Percentiles rank a stretch among this genome's conserved stretches.
Conservation (phyloP, 2,888 invertebrate genomes). For the Ptychoptera albimana region DNA sequence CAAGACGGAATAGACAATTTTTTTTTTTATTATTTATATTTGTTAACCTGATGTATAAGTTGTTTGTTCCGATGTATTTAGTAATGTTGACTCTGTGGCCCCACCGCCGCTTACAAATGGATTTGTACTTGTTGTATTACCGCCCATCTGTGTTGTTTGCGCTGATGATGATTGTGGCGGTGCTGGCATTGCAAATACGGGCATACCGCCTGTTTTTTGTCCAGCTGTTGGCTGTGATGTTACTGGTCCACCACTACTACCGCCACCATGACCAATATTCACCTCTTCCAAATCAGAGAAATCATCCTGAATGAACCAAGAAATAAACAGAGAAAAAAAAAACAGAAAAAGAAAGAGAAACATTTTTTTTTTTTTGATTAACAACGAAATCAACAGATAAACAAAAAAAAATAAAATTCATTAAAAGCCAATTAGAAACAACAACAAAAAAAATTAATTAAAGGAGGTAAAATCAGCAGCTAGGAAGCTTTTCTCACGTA, state of each 20-base stretch:
- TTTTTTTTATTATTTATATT: no score
- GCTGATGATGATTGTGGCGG: slow-evolving; percentile 19
- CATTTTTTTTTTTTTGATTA: neutral
- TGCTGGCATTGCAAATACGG: slow-evolving; percentile 27
- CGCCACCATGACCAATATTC: slow-evolving; percentile 19
- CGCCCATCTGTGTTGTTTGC: neutral
- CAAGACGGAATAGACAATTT: no score
- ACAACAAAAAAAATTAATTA: no score
- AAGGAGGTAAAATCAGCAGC: no score
- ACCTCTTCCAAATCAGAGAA: slow-evolving; percentile 27
- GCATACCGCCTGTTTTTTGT: slow-evolving; percentile 20
- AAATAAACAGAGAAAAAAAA: no score
- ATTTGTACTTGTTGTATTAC: slow-evolving; percentile 23
- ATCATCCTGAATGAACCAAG: slow-evolving; percentile 22
- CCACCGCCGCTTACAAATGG: slow-evolving; percentile 21
- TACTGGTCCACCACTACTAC: slow-evolving; percentile 15
- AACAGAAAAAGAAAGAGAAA: no score
- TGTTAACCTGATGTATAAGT: slow-evolving; percentile 30
- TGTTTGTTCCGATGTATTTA: slow-evolving; percentile 29
- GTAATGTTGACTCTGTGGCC: slow-evolving; percentile 28
- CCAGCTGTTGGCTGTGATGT: slow-evolving; percentile 23
- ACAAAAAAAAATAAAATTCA: neutral
- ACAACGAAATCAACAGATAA: neutral
- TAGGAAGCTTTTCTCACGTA: no score
- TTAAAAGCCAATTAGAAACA: no score